These are phyloP conservation scores for Trididemnum nubilum DNA, from an alignment of 23 tunicate genomes.

Conservation along the genomic window DNA sequence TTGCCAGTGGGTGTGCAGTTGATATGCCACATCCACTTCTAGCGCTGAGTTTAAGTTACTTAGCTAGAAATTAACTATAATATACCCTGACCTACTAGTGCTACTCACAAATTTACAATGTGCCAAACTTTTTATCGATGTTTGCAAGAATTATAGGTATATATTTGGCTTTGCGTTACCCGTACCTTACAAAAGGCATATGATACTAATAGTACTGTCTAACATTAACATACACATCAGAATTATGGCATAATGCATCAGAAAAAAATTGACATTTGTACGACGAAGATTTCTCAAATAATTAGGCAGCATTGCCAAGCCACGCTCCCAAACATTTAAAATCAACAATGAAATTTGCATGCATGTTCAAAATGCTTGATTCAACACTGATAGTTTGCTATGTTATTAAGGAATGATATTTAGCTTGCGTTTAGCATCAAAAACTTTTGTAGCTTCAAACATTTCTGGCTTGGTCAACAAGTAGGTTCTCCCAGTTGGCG, in stretches of 20 bases:
- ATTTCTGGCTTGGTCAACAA: background rate
- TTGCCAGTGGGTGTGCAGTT: slow-evolving; percentile 3
- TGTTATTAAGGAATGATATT: slow-evolving; percentile 1
- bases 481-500: slow-evolving; percentile 1
- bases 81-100: background rate
- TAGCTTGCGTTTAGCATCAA: slow-evolving; percentile 12
- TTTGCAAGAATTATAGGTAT: background rate
- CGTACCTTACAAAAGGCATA: background rate
- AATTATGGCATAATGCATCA: background rate
- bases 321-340: background rate
- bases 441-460: background rate
- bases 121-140: background rate
- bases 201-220: background rate
- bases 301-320: too few species aligned
- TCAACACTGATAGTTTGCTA: background rate
- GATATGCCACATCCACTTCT: background rate
- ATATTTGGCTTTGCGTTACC: background rate
- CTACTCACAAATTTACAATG: background rate
- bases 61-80: background rate
- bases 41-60: background rate
- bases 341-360: background rate
- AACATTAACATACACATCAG: background rate
- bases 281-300: background rate
- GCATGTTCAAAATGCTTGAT: background rate
- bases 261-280: background rate